These are phyloP conservation scores for Pristionchus fissidentatus DNA, from an alignment of 2,888 invertebrate genomes.

Conservation along the genomic window DNA sequence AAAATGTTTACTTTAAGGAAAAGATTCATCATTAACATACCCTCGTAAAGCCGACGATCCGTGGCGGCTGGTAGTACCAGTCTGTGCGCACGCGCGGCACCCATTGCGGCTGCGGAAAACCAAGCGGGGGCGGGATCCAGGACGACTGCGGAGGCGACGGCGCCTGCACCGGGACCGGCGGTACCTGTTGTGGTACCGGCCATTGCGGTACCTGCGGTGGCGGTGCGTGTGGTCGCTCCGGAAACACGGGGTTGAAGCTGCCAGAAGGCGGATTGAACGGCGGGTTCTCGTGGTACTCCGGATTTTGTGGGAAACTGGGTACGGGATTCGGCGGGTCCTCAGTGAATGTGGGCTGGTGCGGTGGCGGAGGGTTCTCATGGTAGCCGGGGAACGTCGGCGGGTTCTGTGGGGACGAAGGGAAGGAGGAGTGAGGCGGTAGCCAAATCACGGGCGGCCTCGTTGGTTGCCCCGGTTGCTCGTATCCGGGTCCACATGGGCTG, in stretches of 20 bases:
- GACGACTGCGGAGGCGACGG: too few species aligned
- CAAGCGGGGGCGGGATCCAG: too few species aligned
- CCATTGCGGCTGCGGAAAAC: constrained; percentile 2
- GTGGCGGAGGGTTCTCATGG: neutral
- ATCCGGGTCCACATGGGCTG: neutral
- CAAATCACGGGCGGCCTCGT: constrained; percentile 8
- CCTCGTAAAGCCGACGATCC: constrained; percentile 38
- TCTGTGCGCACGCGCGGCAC: constrained; percentile 1
- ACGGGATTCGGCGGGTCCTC: neutral
- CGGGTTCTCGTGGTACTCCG: neutral
- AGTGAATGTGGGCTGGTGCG: neutral
- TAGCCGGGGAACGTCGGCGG: constrained; percentile 2
- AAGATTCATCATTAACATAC: neutral
- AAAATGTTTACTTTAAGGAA: neutral
- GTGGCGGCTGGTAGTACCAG: constrained; percentile 34
- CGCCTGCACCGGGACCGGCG: too few species aligned
- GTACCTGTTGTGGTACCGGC: neutral
- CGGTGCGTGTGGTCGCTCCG: too few species aligned
- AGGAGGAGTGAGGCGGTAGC: neutral
- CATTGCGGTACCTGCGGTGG: too few species aligned
- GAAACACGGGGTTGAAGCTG: too few species aligned
- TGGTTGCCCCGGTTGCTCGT: neutral
- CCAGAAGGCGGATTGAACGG: too few species aligned
- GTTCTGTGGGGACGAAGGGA: neutral
- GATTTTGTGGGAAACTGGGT: neutral